Percentiles rank a stretch among this genome's conserved stretches.
Conservation (phyloP, 2,888 invertebrate genomes). For the Polyommatus icarus region DNA sequence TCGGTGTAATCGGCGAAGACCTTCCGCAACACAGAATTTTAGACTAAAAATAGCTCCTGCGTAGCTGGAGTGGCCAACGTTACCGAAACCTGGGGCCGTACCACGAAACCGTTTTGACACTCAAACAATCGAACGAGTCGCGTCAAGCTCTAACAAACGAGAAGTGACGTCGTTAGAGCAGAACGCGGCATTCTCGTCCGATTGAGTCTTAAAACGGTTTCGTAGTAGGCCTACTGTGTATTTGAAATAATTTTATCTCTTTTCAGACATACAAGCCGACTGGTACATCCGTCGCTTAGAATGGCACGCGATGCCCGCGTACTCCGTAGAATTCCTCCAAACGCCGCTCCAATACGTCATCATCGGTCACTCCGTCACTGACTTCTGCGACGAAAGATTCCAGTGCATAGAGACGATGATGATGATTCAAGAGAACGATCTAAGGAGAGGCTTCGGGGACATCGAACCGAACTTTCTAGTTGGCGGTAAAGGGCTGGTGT, state of each 20-base stretch:
- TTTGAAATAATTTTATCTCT: conserved; percentile 33
- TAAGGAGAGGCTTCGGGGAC: conserved; percentile 52
- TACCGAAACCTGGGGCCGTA: too few relatives aligned
- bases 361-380: conserved; percentile 57
- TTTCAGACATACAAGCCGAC: conserved; percentile 57
- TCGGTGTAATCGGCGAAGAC: too few relatives aligned
- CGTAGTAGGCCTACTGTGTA: too few relatives aligned
- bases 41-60: too few relatives aligned
- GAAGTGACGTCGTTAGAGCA: too few relatives aligned
- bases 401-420: conserved; percentile 54
- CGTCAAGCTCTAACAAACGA: too few relatives aligned
- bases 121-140: too few relatives aligned
- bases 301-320: conserved; percentile 63
- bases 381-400: conserved; percentile 50
- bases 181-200: too few relatives aligned
- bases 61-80: too few relatives aligned
- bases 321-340: conserved; percentile 48
- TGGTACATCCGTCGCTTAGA: conserved; percentile 66
- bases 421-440: conserved; percentile 54
- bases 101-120: too few relatives aligned
- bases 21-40: too few relatives aligned
- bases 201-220: too few relatives aligned
- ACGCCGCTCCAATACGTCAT: conserved; percentile 55
- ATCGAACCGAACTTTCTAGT: conserved; percentile 65
- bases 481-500: conserved; percentile 57